Evolutionary conservation across 35 echinoderm and acorn worm genomes (phyloP), one percentile per base, ranked within the genome.

Genomic region (Hemicentrotus pulcherrimus): DNA sequence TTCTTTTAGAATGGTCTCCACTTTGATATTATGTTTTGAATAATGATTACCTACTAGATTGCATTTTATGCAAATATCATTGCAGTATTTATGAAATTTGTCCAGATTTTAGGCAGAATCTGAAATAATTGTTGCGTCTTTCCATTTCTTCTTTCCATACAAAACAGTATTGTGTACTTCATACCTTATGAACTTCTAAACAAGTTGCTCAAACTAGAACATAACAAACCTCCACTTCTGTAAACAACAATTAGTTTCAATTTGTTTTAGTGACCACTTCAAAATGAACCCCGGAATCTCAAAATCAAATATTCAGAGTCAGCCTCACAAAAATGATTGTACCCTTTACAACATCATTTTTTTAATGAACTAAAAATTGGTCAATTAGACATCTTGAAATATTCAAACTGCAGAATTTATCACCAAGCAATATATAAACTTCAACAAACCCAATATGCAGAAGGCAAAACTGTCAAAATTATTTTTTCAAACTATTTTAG

Each of bases 51-150:
- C 0, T 78, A 70, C 18, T 78, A 28, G 24, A n/a, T 78, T n/a
- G 65, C 65, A 78, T 78, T 78, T 78, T n/a, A 78, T 78, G 65
- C 65, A 78, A 78, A n/a, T 78, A n/a, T 78, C 65, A 28, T 78
- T 78, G 65, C 65, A 78, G 28, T 78, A 78, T 78, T 55, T 78
- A 28, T 0, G 4, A 78, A 28, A 28, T 78, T n/a, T 78, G 22
- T 78, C 65, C 65, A 78, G 65, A 78, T 28, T 78, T 78, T 28
- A 78, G 65, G 65, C 65, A 78, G 65, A 78, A 78, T 2, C 16
- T 11, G 16, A n/a, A 22, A 78, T n/a, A n/a, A 4, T 3, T 28
- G 19, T n/a, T 78, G 4, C 65, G 0, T 22, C 19, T 28, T n/a
- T 3, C 28, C n/a, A 78, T 28, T 3, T 78, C 28, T 78, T 22